Conservation (phyloP, 2,888 invertebrate species). For the Amiota communis region DNA sequence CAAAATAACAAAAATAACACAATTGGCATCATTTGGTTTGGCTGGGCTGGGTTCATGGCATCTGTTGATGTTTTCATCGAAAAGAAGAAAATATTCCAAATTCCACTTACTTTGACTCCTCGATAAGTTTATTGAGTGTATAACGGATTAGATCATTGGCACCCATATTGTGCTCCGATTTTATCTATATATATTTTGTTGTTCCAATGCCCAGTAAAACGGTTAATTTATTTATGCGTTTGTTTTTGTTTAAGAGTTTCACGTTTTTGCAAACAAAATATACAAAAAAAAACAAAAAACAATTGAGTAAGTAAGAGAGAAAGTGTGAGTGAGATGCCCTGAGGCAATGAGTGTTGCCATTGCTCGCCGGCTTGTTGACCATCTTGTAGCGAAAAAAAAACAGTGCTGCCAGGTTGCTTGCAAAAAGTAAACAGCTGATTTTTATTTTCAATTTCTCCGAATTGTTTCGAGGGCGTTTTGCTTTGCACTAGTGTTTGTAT, state of each 20-base stretch:
- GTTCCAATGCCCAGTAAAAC: conserved; percentile 1
- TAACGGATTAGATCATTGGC: conserved; percentile 60
- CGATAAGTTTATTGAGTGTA: conserved; percentile 60
- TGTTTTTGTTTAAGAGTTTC: conserved; percentile 9
- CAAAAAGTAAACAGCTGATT: background rate
- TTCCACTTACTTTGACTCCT: conserved; percentile 62
- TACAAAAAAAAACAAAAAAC: too few species aligned
- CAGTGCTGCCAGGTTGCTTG: background rate
- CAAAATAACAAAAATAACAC: background rate
- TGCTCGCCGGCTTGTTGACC: too few species aligned
- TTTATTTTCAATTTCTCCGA: background rate
- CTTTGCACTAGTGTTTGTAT: background rate
- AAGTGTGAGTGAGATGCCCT: background rate
- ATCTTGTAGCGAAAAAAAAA: too few species aligned
- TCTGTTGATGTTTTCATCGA: conserved; percentile 42
- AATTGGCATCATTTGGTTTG: background rate
- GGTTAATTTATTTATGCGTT: background rate
- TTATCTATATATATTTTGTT: background rate
- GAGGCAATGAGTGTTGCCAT: too few species aligned
- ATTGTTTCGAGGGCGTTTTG: background rate
- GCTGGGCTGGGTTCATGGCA: conserved; percentile 30
- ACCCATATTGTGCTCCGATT: conserved; percentile 32
- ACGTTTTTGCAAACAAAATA: background rate
- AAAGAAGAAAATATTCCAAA: background rate
- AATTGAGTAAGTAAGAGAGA: background rate